Evolutionary conservation across 2,113 vertebrate genomes (phyloP).

Genomic region (Paracanthobrama guichenoti): DNA sequence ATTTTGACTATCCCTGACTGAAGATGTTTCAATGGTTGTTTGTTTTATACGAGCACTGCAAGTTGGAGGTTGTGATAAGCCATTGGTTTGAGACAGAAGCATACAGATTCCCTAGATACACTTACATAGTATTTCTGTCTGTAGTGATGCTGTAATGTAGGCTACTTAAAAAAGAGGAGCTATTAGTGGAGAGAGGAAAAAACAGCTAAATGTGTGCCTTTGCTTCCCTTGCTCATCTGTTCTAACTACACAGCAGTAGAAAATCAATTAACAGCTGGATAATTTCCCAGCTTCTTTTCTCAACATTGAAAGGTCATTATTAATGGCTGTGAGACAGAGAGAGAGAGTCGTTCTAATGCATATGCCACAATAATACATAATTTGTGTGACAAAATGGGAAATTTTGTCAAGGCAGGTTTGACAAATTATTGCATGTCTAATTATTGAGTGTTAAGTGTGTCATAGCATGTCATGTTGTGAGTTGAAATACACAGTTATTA

Average conservation of each 20-base stretch:
- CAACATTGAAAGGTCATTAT: conserved; percentile 35
- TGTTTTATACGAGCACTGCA: neutral
- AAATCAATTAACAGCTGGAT: conserved; percentile 43
- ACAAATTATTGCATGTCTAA: neutral
- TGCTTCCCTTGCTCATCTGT: neutral
- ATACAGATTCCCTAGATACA: neutral
- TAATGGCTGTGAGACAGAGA: neutral
- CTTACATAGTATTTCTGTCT: neutral
- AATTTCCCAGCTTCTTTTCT: conserved; percentile 40
- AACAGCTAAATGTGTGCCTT: neutral
- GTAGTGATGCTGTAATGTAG: neutral
- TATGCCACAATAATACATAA: neutral
- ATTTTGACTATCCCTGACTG: neutral
- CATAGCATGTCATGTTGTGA: neutral
- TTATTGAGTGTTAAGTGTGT: neutral
- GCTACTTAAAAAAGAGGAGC: neutral
- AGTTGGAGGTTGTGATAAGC: neutral
- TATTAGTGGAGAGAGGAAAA: neutral
- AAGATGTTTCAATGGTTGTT: neutral
- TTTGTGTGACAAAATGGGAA: neutral
- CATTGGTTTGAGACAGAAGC: neutral
- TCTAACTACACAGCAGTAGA: conserved; percentile 5
- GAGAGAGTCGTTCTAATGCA: too few species aligned
- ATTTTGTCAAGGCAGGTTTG: neutral
- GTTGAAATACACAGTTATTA: neutral